A percentile compares a stretch with the other conserved stretches of the same genome.
These are phyloP conservation scores for Lordiphosa clarofinis DNA, from an alignment of 1,140 invertebrate species.

Conservation along the genomic window DNA sequence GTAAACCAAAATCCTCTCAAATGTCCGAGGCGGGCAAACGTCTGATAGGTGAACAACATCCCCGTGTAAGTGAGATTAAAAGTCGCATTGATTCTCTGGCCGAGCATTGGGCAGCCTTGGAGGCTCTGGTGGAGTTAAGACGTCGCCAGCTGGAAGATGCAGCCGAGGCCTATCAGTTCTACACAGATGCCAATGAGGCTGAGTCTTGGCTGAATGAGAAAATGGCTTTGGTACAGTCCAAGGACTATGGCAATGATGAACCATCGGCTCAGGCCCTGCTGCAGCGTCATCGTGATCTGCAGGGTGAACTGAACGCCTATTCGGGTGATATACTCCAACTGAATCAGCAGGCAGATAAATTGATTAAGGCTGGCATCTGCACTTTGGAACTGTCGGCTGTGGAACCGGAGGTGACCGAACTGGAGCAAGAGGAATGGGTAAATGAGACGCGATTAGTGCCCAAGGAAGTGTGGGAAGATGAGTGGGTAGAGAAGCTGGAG, in stretches of 20 bases:
- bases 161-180: conserved; percentile 96
- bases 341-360: conserved; percentile 90
- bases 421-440: conserved; percentile 88
- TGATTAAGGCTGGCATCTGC: conserved; percentile 89
- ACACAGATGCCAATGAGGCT: conserved; percentile 97
- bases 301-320: conserved; percentile 95
- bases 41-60: conserved; percentile 88
- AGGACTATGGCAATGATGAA: conserved; percentile 94
- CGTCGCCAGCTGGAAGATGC: conserved; percentile 95
- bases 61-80: conserved; percentile 88
- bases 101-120: conserved; percentile 91
- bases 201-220: conserved; percentile 98
- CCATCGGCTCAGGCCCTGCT: conserved; percentile 92
- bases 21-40: conserved; percentile 87
- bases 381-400: conserved; percentile 86
- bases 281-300: conserved; percentile 91
- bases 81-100: conserved; percentile 89
- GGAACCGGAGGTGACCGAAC: conserved; percentile 84
- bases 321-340: conserved; percentile 92
- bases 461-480: conserved; percentile 94
- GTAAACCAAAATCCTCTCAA: conserved; percentile 90
- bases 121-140: conserved; percentile 90
- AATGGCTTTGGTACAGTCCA: conserved; percentile 91
- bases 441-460: conserved; percentile 90
- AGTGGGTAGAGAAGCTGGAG: conserved; percentile 91